A percentile compares a stretch with the other conserved stretches of the same genome.
Conservation (phyloP, 2,797 vertebrate genomes). For the Sternarchorhynchus goeldii region DNA sequence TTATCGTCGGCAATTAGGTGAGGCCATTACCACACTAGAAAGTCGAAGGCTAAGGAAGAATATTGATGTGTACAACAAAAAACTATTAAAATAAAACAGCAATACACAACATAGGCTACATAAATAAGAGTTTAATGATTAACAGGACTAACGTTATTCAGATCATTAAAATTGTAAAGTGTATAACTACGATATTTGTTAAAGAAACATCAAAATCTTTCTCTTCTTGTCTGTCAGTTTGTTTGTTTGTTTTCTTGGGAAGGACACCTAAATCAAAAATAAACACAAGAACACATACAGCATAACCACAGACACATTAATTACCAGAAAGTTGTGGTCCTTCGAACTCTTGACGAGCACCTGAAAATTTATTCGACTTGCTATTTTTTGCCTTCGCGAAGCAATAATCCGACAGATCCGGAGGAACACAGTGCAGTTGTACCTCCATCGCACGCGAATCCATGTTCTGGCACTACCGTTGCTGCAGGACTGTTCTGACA, state of each 20-base stretch:
- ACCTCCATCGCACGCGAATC: conserved; percentile 1
- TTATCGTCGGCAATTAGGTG: background rate
- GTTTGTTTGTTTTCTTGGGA: background rate
- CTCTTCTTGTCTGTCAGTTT: background rate
- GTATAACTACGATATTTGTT: background rate
- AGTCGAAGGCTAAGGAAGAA: background rate
- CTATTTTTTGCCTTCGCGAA: background rate
- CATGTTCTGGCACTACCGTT: background rate
- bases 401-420: background rate
- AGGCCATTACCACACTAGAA: background rate
- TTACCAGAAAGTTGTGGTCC: conserved; percentile 16
- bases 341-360: background rate
- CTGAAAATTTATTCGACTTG: background rate
- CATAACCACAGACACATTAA: background rate
- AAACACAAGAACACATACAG: background rate
- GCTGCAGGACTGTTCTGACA: no score
- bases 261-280: background rate
- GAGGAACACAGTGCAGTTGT: background rate
- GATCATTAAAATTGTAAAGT: background rate
- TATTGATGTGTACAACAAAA: background rate
- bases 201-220: background rate
- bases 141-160: background rate
- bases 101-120: no score
- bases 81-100: no score
- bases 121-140: no score